Percentiles rank a stretch among this genome's conserved stretches.
Conservation (phyloP, 2,113 vertebrate genomes). For the Symphodus melops region DNA sequence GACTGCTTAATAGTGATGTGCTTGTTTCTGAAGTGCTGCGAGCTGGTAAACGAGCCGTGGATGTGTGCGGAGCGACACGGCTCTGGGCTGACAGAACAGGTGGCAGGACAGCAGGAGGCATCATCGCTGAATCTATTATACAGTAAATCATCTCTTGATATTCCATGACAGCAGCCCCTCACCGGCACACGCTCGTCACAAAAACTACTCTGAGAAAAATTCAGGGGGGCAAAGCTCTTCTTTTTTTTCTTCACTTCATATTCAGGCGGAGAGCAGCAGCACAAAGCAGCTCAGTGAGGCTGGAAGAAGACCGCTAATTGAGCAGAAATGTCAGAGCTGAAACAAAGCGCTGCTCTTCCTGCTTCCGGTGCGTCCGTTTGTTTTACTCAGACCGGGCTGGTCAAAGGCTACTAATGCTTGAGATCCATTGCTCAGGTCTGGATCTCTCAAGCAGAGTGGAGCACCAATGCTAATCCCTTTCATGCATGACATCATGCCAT, state of each 20-base stretch:
- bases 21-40: slow-evolving; percentile 51
- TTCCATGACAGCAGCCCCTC: slow-evolving; percentile 64
- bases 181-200: slow-evolving; percentile 44
- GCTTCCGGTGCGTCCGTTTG: neutral
- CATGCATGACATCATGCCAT: slow-evolving; percentile 22
- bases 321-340: slow-evolving; percentile 7
- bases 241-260: neutral
- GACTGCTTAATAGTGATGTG: slow-evolving; percentile 58
- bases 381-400: neutral
- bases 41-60: slow-evolving; percentile 60
- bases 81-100: slow-evolving; percentile 77
- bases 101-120: slow-evolving; percentile 78
- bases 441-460: slow-evolving; percentile 18
- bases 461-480: slow-evolving; percentile 31
- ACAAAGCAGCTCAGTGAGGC: neutral
- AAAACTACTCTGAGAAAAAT: slow-evolving; percentile 1
- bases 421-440: slow-evolving; percentile 9
- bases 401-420: neutral
- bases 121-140: slow-evolving; percentile 77
- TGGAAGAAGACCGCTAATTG: neutral
- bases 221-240: slow-evolving; percentile 5
- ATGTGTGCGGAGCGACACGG: slow-evolving; percentile 32
- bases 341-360: neutral
- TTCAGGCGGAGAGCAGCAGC: slow-evolving; percentile 20
- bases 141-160: slow-evolving; percentile 76